Base-by-base conservation (phyloP, 2,888 invertebrate genomes). In the Rhodophaea formosa region DNA sequence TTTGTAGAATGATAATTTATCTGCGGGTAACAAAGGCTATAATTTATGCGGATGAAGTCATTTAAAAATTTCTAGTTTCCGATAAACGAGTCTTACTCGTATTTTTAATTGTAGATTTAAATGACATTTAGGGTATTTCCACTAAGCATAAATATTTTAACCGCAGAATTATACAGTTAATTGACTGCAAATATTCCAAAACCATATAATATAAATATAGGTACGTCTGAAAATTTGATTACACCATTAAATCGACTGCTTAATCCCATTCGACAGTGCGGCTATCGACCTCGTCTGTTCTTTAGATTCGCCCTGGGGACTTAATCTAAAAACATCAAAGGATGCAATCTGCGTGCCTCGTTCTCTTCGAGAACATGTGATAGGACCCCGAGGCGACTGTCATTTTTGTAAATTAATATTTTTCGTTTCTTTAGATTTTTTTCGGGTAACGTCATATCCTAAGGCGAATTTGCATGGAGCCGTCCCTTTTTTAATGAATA, bases 361-460 rank as follows among this genome's bases (percentile, higher is more conserved):
- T 51, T 35, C 16, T 51, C 17, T 32, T 12, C 8, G 16, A 35
- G 16, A 35, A 35, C 35, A 51, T 35, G 35, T 16, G 29, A 51
- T 51, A 35, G 35, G 17, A 16, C 39, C 51, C 51, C 10, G 35
- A 51, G 51, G 51, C 51, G 15, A 46, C 12, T 46, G 46, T 5
- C 51, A 16, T 51, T 39, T 51, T 51, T 17, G 16, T 35, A 51
- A 51, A 51, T 51, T 51, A 51, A 51, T 51, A 51, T 51, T n/a
- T n/a, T n/a, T n/a, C n/a, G n/a, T n/a, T n/a, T 51, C 51, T 51
- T 51, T 51, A 35, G 17, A 35, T 49, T 54, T 49, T 58, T 54
- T 58, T 15, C 35, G n/a, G 16, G 17, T 51, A 51, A 35, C 35
- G 35, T 35, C 35, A 35, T 16, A 51, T 35, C 35, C 35, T 17